phyloP scores from a whole-genome alignment of 2,113 vertebrate species.

The Dromas ardeola region DNA sequence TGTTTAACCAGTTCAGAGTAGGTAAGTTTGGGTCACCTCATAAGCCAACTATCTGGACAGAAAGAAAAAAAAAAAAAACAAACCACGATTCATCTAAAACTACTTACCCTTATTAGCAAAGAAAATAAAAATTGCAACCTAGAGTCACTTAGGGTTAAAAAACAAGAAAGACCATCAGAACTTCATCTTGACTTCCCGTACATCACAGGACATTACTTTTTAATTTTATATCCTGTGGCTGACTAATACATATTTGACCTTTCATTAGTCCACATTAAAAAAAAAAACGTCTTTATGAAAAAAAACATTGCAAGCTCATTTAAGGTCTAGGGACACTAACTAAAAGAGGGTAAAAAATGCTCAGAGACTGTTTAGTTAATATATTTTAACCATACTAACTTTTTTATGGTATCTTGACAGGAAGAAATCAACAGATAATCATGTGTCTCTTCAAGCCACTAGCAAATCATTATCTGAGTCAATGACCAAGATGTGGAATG shows the following conservation, averaged over 20 bases:
- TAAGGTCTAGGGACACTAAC: not conserved
- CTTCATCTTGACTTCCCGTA: not conserved
- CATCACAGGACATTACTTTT: not conserved
- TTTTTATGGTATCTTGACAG: not conserved
- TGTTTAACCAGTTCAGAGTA: not conserved
- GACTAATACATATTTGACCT: not conserved
- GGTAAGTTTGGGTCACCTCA: not conserved
- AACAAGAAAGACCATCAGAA: not conserved
- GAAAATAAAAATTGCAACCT: not conserved
- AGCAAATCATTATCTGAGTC: not conserved
- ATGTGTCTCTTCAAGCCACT: not conserved
- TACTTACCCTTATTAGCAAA: not conserved
- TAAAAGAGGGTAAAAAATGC: not conserved
- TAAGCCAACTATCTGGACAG: not conserved
- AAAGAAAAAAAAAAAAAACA: not conserved
- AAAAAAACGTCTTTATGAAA: not conserved
- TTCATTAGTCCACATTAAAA: not conserved
- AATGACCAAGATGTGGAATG: not conserved
- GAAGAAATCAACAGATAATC: not conserved
- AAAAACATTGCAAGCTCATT: not conserved
- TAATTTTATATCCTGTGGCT: not conserved
- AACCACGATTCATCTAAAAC: not conserved
- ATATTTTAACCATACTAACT: not conserved
- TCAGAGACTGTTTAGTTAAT: not conserved
- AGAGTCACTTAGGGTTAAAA: not conserved